Evolutionary conservation across 2,113 vertebrate genomes (phyloP), one percentile per base, ranked within the genome.

Genomic region (Platanista minor): DNA sequence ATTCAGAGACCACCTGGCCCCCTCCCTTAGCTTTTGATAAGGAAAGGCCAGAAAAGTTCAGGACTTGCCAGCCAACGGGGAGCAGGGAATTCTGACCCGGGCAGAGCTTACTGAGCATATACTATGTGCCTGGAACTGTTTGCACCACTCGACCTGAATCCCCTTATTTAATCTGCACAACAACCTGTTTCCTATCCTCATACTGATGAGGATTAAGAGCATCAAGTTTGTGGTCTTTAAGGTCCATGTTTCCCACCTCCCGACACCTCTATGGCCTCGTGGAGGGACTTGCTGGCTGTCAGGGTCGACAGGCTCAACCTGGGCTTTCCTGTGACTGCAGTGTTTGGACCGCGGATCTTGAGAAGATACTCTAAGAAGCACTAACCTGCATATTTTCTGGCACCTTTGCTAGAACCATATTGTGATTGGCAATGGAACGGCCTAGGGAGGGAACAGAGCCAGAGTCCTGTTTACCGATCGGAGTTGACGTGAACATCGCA

Each of bases 301-400:
- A 49, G 72, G 2, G 72, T 17, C 9, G 7, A 17, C 1, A 3
- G 75, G 31, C 46, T 13, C 3, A 0, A 17, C 46, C 31, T 3
- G 46, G 15, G 49, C 83, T 12, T n/a, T 43, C n/a, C 31, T 0
- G 0, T 1, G 25, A 11, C 21, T 59, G 41, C 6, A 10, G 0
- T 6, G 17, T 12, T 49, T 23, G 41, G 72, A 15, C 43, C 0
- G 11, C 8, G n/a, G 8, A 11, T 8, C 13, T 80, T 20, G 33
- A 82, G 54, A n/a, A 91, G 64, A 12, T 67, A 39, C 69, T 27
- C 14, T 1, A 13, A 62, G 39, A 36, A 21, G 80, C 8, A 2
- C 36, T 17, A 12, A 57, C 33, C 12, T 11, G 39, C 18, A 14
- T 27, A 29, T 13, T 54, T 57, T 1, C 91, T 83, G 82, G 91